Conservation (phyloP, 1,140 invertebrate species). For the Rhynchophorus ferrugineus region DNA sequence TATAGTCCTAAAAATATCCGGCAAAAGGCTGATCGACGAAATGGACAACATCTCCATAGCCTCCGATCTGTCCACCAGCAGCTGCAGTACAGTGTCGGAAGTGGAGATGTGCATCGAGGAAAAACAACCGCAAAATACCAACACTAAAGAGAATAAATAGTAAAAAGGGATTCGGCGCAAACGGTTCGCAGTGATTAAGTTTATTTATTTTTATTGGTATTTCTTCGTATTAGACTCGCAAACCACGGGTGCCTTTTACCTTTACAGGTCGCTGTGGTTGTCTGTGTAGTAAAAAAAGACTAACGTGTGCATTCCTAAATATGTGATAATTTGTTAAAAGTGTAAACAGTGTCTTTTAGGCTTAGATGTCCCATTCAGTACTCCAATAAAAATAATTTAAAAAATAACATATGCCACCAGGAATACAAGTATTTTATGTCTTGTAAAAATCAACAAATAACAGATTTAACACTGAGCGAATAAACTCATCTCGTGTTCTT, state of each 20-base stretch:
- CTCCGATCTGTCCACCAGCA: slow-evolving; percentile 32
- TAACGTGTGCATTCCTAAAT: slow-evolving; percentile 2
- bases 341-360: slow-evolving; percentile 27
- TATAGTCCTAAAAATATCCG: slow-evolving; percentile 27
- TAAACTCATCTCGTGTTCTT: no score
- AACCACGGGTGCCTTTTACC: not conserved
- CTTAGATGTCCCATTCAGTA: not conserved
- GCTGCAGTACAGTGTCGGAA: slow-evolving; percentile 31
- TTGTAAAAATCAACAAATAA: no score
- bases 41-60: slow-evolving; percentile 34
- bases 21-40: slow-evolving; percentile 24
- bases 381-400: not conserved
- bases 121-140: not conserved
- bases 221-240: not conserved
- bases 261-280: no score
- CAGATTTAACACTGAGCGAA: no score
- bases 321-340: slow-evolving; percentile 23
- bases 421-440: no score
- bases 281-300: no score
- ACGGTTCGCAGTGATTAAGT: not conserved
- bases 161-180: not conserved
- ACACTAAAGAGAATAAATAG: slow-evolving; percentile 5
- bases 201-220: slow-evolving; percentile 13
- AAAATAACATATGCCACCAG: not conserved
- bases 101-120: slow-evolving; percentile 20